These are phyloP conservation scores for Anolis apletophallus DNA, from an alignment of 2,797 vertebrate species.

Conservation along the genomic window DNA sequence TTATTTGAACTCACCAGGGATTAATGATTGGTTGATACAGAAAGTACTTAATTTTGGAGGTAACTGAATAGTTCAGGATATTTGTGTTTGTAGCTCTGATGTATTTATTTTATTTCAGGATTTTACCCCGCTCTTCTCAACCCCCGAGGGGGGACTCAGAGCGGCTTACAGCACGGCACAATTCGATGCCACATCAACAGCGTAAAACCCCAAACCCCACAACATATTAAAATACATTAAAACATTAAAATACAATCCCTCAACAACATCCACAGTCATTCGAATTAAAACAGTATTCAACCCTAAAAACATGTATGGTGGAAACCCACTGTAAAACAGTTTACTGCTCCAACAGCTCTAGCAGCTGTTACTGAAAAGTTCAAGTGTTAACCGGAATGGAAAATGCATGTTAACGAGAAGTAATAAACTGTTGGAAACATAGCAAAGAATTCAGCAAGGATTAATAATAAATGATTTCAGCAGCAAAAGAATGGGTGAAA, in stretches of 20 bases:
- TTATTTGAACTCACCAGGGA: slow-evolving; percentile 27
- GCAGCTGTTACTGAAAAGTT: slow-evolving; percentile 24
- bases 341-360: slow-evolving; percentile 29
- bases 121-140: too few relatives aligned
- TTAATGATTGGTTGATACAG: slow-evolving; percentile 32
- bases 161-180: too few relatives aligned
- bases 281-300: too few relatives aligned
- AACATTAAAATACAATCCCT: too few relatives aligned
- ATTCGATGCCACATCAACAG: too few relatives aligned
- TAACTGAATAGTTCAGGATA: background rate
- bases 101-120: too few relatives aligned
- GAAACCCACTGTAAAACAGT: slow-evolving; percentile 29
- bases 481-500: background rate
- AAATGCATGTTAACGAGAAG: slow-evolving; percentile 27
- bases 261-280: too few relatives aligned
- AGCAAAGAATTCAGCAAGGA: slow-evolving; percentile 23
- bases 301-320: too few relatives aligned
- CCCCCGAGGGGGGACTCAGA: too few relatives aligned
- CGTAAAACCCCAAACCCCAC: too few relatives aligned
- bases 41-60: slow-evolving; percentile 21
- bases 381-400: slow-evolving; percentile 1
- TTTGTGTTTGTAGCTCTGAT: background rate
- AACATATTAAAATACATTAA: too few relatives aligned
- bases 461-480: slow-evolving; percentile 25
- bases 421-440: slow-evolving; percentile 28